These are phyloP conservation scores for Dynastes maya DNA, from an alignment of 2,888 invertebrate species.

Conservation along the genomic window DNA sequence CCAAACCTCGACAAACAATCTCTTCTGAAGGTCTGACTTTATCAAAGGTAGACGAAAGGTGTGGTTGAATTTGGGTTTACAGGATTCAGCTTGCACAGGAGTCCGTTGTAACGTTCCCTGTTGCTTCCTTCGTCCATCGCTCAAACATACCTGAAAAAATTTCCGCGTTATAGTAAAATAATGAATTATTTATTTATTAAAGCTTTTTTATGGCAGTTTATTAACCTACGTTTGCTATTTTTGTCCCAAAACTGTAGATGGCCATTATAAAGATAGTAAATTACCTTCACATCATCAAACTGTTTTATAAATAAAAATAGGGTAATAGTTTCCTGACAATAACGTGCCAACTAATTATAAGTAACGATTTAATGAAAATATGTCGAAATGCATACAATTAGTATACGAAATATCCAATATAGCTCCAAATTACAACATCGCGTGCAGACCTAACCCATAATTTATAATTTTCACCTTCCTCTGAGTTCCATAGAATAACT, in stretches of 20 bases:
- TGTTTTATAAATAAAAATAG: no score
- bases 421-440: not conserved
- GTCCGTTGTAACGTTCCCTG: conserved; percentile 82
- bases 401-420: not conserved
- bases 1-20: conserved; percentile 84
- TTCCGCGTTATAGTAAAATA: no score
- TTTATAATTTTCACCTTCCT: conserved; percentile 1
- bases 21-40: conserved; percentile 74
- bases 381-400: not conserved
- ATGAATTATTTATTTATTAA: no score
- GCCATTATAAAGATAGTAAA: no score
- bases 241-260: no score
- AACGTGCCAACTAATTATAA: not conserved
- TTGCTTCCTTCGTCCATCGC: conserved; percentile 63
- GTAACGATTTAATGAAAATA: not conserved
- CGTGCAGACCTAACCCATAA: conserved; percentile 1
- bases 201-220: no score
- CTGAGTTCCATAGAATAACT: not conserved
- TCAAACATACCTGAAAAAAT: conserved; percentile 74
- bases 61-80: conserved; percentile 86
- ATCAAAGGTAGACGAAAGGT: conserved; percentile 78
- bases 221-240: no score
- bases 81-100: conserved; percentile 85
- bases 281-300: no score
- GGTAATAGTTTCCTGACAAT: not conserved